A percentile compares a stretch with the other conserved stretches of the same genome.
Evolutionary conservation across 2,797 vertebrate species (phyloP).

Genomic region (Cottoperca gobio): DNA sequence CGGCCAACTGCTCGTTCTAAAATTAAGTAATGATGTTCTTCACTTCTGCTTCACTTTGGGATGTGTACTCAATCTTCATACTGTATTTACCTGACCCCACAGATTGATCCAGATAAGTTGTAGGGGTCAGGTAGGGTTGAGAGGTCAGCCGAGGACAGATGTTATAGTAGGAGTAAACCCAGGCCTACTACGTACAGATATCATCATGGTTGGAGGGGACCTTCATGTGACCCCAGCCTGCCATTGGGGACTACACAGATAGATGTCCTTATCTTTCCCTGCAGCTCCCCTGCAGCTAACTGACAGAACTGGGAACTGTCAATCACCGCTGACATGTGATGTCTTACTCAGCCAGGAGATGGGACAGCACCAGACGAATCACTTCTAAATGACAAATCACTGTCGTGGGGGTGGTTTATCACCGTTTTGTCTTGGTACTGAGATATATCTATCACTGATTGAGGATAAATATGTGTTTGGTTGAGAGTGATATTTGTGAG

Average conservation of each 20-base stretch:
- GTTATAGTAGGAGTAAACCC: conserved; percentile 72
- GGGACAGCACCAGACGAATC: conserved; percentile 77
- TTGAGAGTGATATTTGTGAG: conserved; percentile 33
- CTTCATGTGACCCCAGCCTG: conserved; percentile 76
- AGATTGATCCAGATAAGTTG: conserved; percentile 13
- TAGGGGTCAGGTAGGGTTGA: conserved; percentile 63
- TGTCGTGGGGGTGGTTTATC: conserved; percentile 56
- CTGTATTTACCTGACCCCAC: conserved; percentile 4
- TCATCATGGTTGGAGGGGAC: conserved; percentile 68
- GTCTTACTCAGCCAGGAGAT: conserved; percentile 78
- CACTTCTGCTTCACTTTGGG: background rate
- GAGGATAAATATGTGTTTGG: conserved; percentile 57
- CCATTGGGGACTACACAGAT: conserved; percentile 79
- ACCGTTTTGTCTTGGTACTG: conserved; percentile 48
- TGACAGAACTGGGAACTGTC: conserved; percentile 81
- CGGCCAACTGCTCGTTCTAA: background rate
- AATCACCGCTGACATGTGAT: conserved; percentile 78
- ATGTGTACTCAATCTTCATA: background rate
- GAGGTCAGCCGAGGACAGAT: conserved; percentile 71
- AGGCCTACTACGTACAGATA: conserved; percentile 70
- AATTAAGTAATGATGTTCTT: background rate
- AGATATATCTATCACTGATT: conserved; percentile 52
- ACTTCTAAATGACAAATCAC: conserved; percentile 79
- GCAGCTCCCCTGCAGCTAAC: conserved; percentile 79
- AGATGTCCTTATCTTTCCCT: conserved; percentile 83